These are phyloP conservation scores for Fregata magnificens DNA, from an alignment of 2,113 vertebrate species.

Conservation along the genomic window DNA sequence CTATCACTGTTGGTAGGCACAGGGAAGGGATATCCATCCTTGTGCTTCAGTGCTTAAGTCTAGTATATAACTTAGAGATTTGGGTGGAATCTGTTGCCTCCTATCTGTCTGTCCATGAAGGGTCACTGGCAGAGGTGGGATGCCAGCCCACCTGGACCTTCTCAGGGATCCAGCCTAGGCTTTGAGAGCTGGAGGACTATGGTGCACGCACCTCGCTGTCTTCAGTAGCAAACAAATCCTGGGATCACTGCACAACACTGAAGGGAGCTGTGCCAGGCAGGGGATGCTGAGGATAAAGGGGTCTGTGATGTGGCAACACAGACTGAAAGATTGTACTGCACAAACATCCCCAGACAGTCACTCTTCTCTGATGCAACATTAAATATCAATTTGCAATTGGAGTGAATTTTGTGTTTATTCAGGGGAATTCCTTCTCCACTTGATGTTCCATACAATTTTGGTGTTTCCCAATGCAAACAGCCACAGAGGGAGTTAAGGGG, in stretches of 20 bases:
- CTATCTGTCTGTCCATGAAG: neutral
- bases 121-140: neutral
- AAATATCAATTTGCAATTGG: neutral
- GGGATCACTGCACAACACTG: neutral
- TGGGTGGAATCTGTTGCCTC: neutral
- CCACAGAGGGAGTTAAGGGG: neutral
- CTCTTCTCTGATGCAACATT: neutral
- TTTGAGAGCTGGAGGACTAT: neutral
- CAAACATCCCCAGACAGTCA: neutral
- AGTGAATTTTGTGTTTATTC: neutral
- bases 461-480: neutral
- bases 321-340: neutral
- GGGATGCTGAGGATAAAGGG: neutral
- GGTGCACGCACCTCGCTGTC: rapidly evolving
- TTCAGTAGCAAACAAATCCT: neutral
- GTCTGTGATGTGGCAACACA: neutral
- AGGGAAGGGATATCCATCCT: neutral
- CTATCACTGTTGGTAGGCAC: neutral
- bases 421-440: neutral
- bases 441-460: rapidly evolving
- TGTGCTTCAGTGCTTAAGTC: neutral
- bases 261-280: neutral
- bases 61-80: rapidly evolving
- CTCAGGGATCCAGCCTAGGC: neutral
- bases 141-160: neutral